phyloP scores from a whole-genome alignment of 2,888 invertebrate genomes.

The Polymixis flavicincta region DNA sequence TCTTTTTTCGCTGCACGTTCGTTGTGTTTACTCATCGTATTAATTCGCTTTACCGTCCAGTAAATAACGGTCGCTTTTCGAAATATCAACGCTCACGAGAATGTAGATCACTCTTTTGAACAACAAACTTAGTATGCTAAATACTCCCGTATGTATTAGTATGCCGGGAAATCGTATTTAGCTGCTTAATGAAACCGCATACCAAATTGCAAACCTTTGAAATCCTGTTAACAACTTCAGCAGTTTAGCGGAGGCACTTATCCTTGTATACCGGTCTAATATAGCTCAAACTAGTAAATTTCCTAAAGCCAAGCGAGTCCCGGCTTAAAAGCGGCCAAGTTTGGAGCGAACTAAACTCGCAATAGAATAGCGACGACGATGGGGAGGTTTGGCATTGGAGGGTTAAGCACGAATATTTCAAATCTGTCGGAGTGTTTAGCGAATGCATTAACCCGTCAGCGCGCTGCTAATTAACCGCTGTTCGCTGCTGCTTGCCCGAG shows the following conservation, averaged over 20 bases:
- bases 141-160: constrained; percentile 24
- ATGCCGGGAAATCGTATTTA: constrained; percentile 43
- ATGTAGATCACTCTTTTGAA: constrained; percentile 6
- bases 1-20: constrained; percentile 23
- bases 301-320: constrained; percentile 67
- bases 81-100: constrained; percentile 2
- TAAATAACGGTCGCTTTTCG: neutral
- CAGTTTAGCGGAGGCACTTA: constrained; percentile 67
- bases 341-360: constrained; percentile 65
- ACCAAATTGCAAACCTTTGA: constrained; percentile 70
- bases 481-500: neutral
- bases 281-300: constrained; percentile 69
- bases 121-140: constrained; percentile 25
- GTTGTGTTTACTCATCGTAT: constrained; percentile 22
- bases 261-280: constrained; percentile 68
- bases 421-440: constrained; percentile 66
- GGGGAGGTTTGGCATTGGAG: constrained; percentile 15
- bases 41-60: neutral
- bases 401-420: constrained; percentile 62
- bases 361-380: constrained; percentile 62
- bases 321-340: constrained; percentile 71
- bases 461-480: constrained; percentile 30
- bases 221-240: constrained; percentile 72
- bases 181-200: constrained; percentile 62
- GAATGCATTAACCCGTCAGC: constrained; percentile 56